A percentile compares a stretch with the other conserved stretches of the same genome.
phyloP scores from a whole-genome alignment of 64 coral and sea anemone species.

The Cladopsammia gracilis region DNA sequence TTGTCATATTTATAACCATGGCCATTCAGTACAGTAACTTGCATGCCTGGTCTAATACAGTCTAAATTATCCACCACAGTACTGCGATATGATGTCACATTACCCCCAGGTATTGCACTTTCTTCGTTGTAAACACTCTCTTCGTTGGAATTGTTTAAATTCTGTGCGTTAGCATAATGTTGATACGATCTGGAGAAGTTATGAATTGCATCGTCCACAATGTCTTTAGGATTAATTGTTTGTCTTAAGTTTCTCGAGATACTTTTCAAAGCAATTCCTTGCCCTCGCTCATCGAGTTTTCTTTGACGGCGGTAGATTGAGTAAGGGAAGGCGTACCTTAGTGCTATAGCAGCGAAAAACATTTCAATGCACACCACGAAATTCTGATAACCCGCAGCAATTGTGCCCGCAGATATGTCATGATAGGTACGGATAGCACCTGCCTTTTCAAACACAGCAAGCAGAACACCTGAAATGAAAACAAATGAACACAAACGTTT shows the following conservation, averaged over 20 bases:
- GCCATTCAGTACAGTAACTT: conserved; percentile 85
- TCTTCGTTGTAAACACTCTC: conserved; percentile 71
- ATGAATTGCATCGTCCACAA: conserved; percentile 96
- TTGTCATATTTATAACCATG: conserved; percentile 44
- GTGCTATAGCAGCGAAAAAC: conserved; percentile 95
- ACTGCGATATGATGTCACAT: conserved; percentile 78
- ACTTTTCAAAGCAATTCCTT: conserved; percentile 95
- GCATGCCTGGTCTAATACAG: conserved; percentile 83
- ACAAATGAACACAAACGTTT: neutral
- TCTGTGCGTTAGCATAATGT: conserved; percentile 92
- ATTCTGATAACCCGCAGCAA: conserved; percentile 94
- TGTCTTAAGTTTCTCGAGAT: conserved; percentile 96
- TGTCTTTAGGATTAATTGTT: conserved; percentile 98
- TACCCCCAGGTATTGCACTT: conserved; percentile 11
- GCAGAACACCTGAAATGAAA: conserved; percentile 74
- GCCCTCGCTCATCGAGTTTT: conserved; percentile 86
- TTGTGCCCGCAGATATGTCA: conserved; percentile 92
- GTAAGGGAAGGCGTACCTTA: conserved; percentile 94
- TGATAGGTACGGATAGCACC: conserved; percentile 91
- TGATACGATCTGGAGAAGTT: conserved; percentile 98
- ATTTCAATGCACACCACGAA: conserved; percentile 99
- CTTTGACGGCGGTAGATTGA: conserved; percentile 87
- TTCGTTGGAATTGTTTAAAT: conserved; percentile 74
- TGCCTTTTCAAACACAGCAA: conserved; percentile 89
- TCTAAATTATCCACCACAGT: conserved; percentile 73